Evolutionary conservation across 2,888 invertebrate species (phyloP).

Genomic region (Colostygia pectinataria): DNA sequence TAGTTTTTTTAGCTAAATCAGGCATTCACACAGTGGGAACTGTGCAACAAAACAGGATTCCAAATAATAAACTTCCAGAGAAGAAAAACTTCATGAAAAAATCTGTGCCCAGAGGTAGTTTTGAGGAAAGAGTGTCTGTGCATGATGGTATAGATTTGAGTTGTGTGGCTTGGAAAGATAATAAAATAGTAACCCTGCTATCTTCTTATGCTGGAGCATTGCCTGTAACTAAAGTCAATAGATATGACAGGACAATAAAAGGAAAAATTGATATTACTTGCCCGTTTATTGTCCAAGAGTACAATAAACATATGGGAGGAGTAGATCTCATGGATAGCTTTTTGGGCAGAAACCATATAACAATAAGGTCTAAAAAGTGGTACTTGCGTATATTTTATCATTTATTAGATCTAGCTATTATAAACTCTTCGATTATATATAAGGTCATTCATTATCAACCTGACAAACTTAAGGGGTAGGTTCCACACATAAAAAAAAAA

Average conservation of each 20-base stretch:
- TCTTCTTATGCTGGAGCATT: conserved; percentile 38
- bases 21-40: neutral
- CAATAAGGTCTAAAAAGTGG: too few species aligned
- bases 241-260: conserved; percentile 36
- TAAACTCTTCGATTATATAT: too few species aligned
- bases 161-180: conserved; percentile 44
- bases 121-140: neutral
- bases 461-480: too few species aligned
- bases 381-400: too few species aligned
- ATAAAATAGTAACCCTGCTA: conserved; percentile 1
- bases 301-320: too few species aligned
- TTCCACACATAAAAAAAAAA: too few species aligned
- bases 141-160: conserved; percentile 43
- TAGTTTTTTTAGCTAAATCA: neutral
- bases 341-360: too few species aligned
- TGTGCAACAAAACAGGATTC: neutral
- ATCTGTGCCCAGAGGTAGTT: conserved; percentile 4
- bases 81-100: conserved; percentile 4
- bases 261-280: neutral
- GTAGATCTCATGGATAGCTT: too few species aligned
- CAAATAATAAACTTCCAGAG: neutral
- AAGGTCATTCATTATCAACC: too few species aligned
- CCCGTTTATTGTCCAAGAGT: too few species aligned
- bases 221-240: conserved; percentile 41
- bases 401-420: too few species aligned